Conservation (phyloP, 2,888 invertebrate genomes). For the Subacronicta megacephala region DNA sequence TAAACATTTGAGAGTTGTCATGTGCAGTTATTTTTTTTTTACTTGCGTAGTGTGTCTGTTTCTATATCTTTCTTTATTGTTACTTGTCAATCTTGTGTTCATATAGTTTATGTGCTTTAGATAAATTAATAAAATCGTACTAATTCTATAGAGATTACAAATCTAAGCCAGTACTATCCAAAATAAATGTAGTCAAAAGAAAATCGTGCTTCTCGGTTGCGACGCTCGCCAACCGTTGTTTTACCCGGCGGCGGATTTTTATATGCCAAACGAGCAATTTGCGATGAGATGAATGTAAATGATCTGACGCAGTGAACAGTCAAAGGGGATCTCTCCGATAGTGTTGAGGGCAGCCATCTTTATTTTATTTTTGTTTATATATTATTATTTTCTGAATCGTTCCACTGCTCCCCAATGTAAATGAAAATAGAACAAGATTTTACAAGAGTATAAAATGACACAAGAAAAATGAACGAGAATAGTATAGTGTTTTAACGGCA, state of each 20-base stretch:
- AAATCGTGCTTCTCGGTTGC: conserved; percentile 20
- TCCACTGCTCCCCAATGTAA: conserved; percentile 22
- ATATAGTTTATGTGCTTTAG: too few relatives aligned
- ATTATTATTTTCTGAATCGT: conserved; percentile 39
- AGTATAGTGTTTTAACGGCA: conserved; percentile 39
- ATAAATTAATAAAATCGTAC: too few relatives aligned
- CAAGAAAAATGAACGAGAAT: conserved; percentile 39
- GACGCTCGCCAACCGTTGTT: conserved; percentile 36
- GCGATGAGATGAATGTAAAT: conserved; percentile 55
- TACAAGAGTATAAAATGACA: conserved; percentile 46
- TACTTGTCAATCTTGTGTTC: too few relatives aligned
- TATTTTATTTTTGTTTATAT: conserved; percentile 40
- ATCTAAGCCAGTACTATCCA: conserved; percentile 24
- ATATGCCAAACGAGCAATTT: conserved; percentile 57
- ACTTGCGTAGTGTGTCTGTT: too few relatives aligned
- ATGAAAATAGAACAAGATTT: conserved; percentile 38
- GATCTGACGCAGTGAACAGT: conserved; percentile 51
- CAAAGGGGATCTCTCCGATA: conserved; percentile 44
- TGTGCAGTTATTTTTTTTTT: too few relatives aligned
- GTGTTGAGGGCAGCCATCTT: conserved; percentile 41
- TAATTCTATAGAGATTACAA: conserved; percentile 1
- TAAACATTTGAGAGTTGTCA: too few relatives aligned
- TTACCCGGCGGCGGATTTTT: conserved; percentile 48
- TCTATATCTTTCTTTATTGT: too few relatives aligned
- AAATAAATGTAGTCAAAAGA: conserved; percentile 35